phyloP scores from a whole-genome alignment of 2,113 vertebrate species.

The Paramisgurnus dabryanus region DNA sequence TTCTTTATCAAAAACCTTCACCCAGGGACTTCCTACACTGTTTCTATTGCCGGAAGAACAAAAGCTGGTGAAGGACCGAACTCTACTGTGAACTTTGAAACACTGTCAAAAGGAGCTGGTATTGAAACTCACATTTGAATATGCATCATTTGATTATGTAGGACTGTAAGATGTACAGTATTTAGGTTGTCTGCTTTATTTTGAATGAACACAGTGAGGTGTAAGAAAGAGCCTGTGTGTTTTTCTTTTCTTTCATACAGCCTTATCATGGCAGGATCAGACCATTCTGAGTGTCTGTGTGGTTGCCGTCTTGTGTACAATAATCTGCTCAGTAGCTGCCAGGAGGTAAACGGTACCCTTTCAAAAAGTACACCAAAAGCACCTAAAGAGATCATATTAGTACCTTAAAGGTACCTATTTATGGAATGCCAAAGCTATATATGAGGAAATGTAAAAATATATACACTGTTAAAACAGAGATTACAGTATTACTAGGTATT shows the following conservation, averaged over 20 bases:
- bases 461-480: no score
- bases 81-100: slow-evolving; percentile 35
- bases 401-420: no score
- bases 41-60: slow-evolving; percentile 44
- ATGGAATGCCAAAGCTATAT: no score
- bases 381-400: no score
- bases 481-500: no score
- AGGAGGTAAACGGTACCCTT: slow-evolving; percentile 31
- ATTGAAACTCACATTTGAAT: background rate
- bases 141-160: background rate
- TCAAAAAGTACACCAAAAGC: no score
- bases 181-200: background rate
- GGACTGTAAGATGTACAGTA: background rate
- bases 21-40: slow-evolving; percentile 15
- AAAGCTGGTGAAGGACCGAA: slow-evolving; percentile 43
- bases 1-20: slow-evolving; percentile 42
- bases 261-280: background rate
- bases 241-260: slow-evolving; percentile 10
- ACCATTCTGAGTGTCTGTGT: slow-evolving; percentile 23
- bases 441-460: no score
- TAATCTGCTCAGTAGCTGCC: slow-evolving; percentile 33
- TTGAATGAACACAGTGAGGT: background rate
- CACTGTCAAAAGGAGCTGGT: background rate
- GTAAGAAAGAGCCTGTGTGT: background rate
- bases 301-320: slow-evolving; percentile 31